Evolutionary conservation across 2,888 invertebrate species (phyloP).

Genomic region (Anaspis maculata): DNA sequence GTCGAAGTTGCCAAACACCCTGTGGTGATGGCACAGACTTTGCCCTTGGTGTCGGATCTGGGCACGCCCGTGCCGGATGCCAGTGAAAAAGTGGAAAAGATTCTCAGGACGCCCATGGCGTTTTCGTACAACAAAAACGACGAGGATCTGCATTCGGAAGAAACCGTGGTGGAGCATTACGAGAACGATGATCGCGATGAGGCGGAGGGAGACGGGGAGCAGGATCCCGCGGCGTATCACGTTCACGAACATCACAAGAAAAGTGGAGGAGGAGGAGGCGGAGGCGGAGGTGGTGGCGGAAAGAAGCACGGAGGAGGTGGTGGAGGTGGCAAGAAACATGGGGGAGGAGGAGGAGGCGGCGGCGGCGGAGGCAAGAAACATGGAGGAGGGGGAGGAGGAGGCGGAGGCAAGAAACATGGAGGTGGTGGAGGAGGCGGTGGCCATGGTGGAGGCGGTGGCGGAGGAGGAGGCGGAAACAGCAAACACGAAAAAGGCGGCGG

Average conservation of each 20-base stretch:
- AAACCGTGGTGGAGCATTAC: constrained; percentile 9
- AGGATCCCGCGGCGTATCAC: constrained; percentile 4
- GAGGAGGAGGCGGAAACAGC: constrained; percentile 11
- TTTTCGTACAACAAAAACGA: constrained; percentile 25
- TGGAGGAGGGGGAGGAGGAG: constrained; percentile 3
- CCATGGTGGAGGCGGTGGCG: constrained; percentile 9
- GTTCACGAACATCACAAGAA: constrained; percentile 15
- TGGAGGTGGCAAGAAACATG: constrained; percentile 8
- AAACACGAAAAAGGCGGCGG: constrained; percentile 29
- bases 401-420: constrained; percentile 12
- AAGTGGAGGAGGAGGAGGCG: constrained; percentile 14
- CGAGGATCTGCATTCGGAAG: constrained; percentile 7
- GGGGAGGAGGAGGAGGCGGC: constrained; percentile 7
- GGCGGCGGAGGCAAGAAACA: constrained; percentile 1
- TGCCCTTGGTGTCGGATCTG: constrained; percentile 20
- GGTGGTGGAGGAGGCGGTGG: constrained; percentile 9
- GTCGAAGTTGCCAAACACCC: constrained; percentile 17
- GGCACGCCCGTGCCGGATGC: constrained; percentile 19
- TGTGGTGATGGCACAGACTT: constrained; percentile 11
- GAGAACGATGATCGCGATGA: constrained; percentile 4
- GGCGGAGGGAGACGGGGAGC: constrained; percentile 5
- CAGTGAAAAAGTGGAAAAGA: constrained; percentile 32
- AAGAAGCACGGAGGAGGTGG: constrained; percentile 9
- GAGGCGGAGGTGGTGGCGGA: constrained; percentile 12
- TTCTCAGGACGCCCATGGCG: constrained; percentile 28